A percentile compares a stretch with the other conserved stretches of the same genome.
phyloP scores from a whole-genome alignment of 2,888 invertebrate species.

The Smittia aterrima region DNA sequence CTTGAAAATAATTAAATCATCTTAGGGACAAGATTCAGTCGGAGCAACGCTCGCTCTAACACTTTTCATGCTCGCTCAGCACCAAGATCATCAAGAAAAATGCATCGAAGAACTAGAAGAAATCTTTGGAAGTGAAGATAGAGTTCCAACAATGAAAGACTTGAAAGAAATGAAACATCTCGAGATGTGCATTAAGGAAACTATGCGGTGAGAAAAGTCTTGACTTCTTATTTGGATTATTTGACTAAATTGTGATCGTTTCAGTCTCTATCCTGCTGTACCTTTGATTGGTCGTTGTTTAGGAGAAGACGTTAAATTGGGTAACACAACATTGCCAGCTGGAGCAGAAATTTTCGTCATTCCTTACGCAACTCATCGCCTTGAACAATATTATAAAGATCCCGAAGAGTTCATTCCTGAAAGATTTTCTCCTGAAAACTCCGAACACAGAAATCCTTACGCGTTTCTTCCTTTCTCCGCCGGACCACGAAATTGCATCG shows the following conservation, averaged over 20 bases:
- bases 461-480: conserved; percentile 62
- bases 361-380: conserved; percentile 60
- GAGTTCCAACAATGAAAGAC: conserved; percentile 58
- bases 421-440: conserved; percentile 57
- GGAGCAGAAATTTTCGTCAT: conserved; percentile 59
- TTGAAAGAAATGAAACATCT: conserved; percentile 64
- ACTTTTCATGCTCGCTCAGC: conserved; percentile 58
- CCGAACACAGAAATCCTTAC: conserved; percentile 57
- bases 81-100: conserved; percentile 55
- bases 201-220: conserved; percentile 53
- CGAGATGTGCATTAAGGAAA: conserved; percentile 69
- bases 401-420: conserved; percentile 60
- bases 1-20: conserved; percentile 34
- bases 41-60: conserved; percentile 59
- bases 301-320: conserved; percentile 52
- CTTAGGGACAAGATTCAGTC: conserved; percentile 64
- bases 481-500: conserved; percentile 56
- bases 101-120: conserved; percentile 55
- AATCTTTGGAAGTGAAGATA: conserved; percentile 54
- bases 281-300: conserved; percentile 52
- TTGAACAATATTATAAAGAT: conserved; percentile 58
- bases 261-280: conserved; percentile 51
- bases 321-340: conserved; percentile 56
- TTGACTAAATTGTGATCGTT: neutral
- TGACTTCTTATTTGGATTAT: neutral